Evolutionary conservation across 1,140 invertebrate species (phyloP), one percentile per base, ranked within the genome.

Genomic region (Matsumurasca onukii): DNA sequence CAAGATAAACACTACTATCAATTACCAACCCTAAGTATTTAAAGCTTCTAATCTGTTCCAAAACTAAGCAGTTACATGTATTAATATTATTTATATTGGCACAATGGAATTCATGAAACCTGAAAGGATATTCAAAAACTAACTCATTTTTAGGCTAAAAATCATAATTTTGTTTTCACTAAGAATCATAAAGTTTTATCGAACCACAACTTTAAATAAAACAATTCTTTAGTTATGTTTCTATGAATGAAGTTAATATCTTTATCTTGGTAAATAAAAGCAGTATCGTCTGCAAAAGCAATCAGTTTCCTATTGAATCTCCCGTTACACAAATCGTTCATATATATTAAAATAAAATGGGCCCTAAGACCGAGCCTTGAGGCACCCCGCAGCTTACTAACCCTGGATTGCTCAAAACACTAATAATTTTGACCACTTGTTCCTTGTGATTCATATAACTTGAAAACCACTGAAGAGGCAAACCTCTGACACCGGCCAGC

Each of bases 221-320:
- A 45, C n/a, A 45, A 45, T 9, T 45, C 39, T 45, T n/a, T 45
- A 45, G 9, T 45, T n/a, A 45, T 45, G n/a, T 45, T n/a, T n/a
- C n/a, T n/a, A 45, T 45, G n/a, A 9, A 45, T n/a, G 39, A 9
- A 12, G n/a, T 45, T n/a, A n/a, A 45, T 45, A 45, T 45, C n/a
- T 45, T 45, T 45, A n/a, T 45, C n/a, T 45, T 45, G 9, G 39
- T 45, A 45, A 45, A 45, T 45, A n/a, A 45, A 45, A 45, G 39
- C 39, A 12, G 39, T 45, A 45, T 45, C 39, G 39, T 45, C 39
- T n/a, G 39, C 39, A 45, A 45, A 45, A 45, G 39, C 39, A 45
- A 45, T n/a, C 39, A 45, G 9, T 45, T 45, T 9, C 9, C 39
- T n/a, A 45, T n/a, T 45, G n/a, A 45, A 45, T n/a, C n/a, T 45